Evolutionary conservation across 2,797 vertebrate genomes (phyloP).

Genomic region (Oreonectes daqikongensis): DNA sequence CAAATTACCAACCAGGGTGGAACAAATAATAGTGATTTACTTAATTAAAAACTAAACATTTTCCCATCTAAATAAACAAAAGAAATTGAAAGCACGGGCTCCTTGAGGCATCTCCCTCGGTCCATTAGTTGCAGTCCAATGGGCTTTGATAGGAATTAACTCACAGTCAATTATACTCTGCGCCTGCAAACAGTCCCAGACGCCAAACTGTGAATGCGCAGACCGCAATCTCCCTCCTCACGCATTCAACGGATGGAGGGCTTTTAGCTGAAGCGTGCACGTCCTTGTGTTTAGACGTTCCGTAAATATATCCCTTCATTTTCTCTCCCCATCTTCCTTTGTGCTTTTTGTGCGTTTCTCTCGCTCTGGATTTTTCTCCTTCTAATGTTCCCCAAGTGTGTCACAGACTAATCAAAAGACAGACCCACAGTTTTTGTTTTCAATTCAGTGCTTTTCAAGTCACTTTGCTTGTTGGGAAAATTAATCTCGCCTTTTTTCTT

Average conservation of each 20-base stretch:
- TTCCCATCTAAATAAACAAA: slow-evolving; percentile 77
- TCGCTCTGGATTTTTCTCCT: not conserved
- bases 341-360: not conserved
- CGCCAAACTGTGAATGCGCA: slow-evolving; percentile 65
- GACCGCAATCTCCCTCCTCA: slow-evolving; percentile 67
- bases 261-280: slow-evolving; percentile 48
- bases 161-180: slow-evolving; percentile 75
- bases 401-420: slow-evolving; percentile 11
- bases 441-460: slow-evolving; percentile 17
- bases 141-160: slow-evolving; percentile 81
- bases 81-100: slow-evolving; percentile 72
- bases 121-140: slow-evolving; percentile 80
- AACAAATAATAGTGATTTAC: slow-evolving; percentile 80
- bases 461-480: slow-evolving; percentile 14
- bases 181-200: slow-evolving; percentile 68
- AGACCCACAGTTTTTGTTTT: slow-evolving; percentile 20
- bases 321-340: not conserved
- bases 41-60: slow-evolving; percentile 82
- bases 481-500: not conserved
- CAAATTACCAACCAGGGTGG: slow-evolving; percentile 72
- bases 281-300: slow-evolving; percentile 38
- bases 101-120: slow-evolving; percentile 73
- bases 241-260: slow-evolving; percentile 60
- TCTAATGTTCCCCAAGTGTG: slow-evolving; percentile 20
- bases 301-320: slow-evolving; percentile 12